These are phyloP conservation scores for Acyrthosiphon pisum DNA, from an alignment of 1,140 invertebrate species.

Conservation along the genomic window DNA sequence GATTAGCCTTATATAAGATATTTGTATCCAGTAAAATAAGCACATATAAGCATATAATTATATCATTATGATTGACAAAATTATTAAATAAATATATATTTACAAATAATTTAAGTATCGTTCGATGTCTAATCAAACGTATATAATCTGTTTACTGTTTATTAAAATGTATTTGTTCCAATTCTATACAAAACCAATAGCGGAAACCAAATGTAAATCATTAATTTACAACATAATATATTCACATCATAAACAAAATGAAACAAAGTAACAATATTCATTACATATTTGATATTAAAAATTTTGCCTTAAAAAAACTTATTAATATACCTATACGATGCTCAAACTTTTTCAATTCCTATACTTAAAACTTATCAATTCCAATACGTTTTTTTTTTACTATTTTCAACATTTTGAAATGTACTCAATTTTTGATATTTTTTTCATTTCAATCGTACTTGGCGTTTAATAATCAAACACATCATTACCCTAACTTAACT, in stretches of 20 bases:
- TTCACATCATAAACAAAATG: not conserved
- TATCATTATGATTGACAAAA: not conserved
- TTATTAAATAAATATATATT: constrained; percentile 29
- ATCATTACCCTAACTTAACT: not conserved
- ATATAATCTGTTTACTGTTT: not conserved
- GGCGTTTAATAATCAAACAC: not conserved
- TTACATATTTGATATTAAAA: not conserved
- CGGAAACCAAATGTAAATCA: not conserved
- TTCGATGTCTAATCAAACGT: not conserved
- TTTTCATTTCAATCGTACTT: not conserved
- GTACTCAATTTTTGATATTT: not conserved
- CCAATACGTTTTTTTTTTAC: not conserved
- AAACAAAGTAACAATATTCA: not conserved
- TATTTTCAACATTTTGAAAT: not conserved
- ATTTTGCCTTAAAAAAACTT: not conserved
- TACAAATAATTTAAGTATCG: constrained; percentile 16
- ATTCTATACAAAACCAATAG: not conserved
- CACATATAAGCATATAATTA: constrained; percentile 9
- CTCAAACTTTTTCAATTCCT: not conserved
- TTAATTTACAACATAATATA: not conserved
- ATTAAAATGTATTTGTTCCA: not conserved
- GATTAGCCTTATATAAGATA: not conserved
- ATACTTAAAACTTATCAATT: not conserved
- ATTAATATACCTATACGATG: not conserved
- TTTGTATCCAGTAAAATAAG: not conserved